These are phyloP conservation scores for Procavia capensis DNA, from an alignment of 2,113 vertebrate species.

Conservation along the genomic window DNA sequence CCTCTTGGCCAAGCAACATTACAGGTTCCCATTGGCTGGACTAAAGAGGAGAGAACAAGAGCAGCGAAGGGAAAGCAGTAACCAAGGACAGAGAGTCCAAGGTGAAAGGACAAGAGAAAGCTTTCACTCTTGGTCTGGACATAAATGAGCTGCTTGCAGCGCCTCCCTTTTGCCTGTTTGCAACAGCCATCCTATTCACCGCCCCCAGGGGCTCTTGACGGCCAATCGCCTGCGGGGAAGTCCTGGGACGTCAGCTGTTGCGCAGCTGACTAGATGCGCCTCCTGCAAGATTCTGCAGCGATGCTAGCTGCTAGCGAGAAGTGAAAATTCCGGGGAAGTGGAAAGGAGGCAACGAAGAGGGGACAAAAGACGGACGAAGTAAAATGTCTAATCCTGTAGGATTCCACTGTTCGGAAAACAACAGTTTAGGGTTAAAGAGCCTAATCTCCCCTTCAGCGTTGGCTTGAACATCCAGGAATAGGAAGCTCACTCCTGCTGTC, in stretches of 20 bases:
- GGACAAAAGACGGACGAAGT: not conserved
- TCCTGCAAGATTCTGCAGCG: accelerated
- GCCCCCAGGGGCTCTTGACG: not conserved
- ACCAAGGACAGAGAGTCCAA: not conserved
- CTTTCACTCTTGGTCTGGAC: accelerated
- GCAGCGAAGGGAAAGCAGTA: not conserved
- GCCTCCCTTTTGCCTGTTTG: accelerated
- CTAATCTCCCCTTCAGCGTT: not conserved
- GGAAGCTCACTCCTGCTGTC: not conserved
- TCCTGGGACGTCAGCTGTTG: not conserved
- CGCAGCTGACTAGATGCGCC: not conserved
- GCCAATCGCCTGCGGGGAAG: not conserved
- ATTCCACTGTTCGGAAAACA: not conserved
- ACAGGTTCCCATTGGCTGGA: not conserved
- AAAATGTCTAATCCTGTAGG: too few relatives aligned
- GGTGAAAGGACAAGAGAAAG: not conserved
- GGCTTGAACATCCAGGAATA: not conserved
- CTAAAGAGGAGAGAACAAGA: not conserved
- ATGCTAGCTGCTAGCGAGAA: not conserved
- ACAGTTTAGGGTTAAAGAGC: not conserved
- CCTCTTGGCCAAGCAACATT: not conserved
- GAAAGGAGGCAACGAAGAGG: not conserved
- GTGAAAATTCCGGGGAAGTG: not conserved
- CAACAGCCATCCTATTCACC: not conserved
- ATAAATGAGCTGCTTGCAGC: not conserved